A percentile compares a stretch with the other conserved stretches of the same genome.
phyloP scores from a whole-genome alignment of 1,140 invertebrate genomes.

The Trichomalopsis sarcophagae region DNA sequence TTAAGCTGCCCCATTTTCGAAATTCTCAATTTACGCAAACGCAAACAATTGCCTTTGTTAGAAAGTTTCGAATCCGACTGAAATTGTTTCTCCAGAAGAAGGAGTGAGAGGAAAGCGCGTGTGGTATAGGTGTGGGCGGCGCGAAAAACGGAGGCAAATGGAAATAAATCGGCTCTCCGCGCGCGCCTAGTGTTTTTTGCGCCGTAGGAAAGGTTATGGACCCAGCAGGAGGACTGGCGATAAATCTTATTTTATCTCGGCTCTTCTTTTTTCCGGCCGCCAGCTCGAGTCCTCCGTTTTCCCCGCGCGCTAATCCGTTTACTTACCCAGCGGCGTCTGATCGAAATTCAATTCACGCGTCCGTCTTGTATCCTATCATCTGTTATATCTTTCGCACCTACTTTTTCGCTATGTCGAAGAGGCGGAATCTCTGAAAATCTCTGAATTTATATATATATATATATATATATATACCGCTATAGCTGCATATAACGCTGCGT shows the following conservation, averaged over 20 bases:
- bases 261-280: slow-evolving; percentile 40
- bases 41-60: too few species aligned
- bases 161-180: not conserved
- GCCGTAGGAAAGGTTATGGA: not conserved
- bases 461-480: too few species aligned
- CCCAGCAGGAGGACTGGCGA: slow-evolving; percentile 1
- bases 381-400: not conserved
- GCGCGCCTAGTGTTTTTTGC: slow-evolving; percentile 22
- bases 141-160: too few species aligned
- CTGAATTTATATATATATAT: slow-evolving; percentile 23
- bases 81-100: too few species aligned
- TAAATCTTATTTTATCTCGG: slow-evolving; percentile 40
- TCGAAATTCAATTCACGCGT: not conserved
- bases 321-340: too few species aligned
- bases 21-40: too few species aligned
- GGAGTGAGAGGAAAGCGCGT: too few species aligned
- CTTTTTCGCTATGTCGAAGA: not conserved
- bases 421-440: too few species aligned
- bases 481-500: not conserved
- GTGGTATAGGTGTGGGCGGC: too few species aligned
- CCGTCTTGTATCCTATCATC: slow-evolving; percentile 17
- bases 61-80: too few species aligned
- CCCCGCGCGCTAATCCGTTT: slow-evolving; percentile 22
- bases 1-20: too few species aligned
- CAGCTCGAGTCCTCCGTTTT: slow-evolving; percentile 43